These are phyloP conservation scores for Subacronicta megacephala DNA, from an alignment of 2,888 invertebrate species.

Conservation along the genomic window DNA sequence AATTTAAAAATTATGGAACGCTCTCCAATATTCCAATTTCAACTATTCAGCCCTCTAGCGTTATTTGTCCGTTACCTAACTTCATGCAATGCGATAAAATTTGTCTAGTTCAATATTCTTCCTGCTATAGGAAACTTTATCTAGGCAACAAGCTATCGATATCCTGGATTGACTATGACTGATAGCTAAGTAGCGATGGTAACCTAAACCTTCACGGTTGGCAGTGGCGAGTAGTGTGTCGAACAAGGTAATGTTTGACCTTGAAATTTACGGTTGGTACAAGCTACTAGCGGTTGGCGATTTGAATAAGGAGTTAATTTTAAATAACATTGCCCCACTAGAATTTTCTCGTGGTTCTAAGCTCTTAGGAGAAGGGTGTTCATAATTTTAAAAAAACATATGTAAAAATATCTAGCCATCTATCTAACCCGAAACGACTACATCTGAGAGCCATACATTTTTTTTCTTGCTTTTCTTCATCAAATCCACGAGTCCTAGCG, in stretches of 20 bases:
- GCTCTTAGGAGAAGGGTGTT: too few relatives aligned
- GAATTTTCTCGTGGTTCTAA: too few relatives aligned
- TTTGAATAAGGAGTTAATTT: neutral
- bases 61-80: too few relatives aligned
- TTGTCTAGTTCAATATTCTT: neutral
- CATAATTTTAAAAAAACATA: too few relatives aligned
- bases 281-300: slow-evolving; percentile 36
- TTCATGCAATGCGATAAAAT: too few relatives aligned
- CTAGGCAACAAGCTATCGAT: slow-evolving; percentile 6
- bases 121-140: slow-evolving; percentile 5
- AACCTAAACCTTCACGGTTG: slow-evolving; percentile 81
- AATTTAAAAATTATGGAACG: neutral
- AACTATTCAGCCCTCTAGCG: neutral
- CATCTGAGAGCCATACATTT: too few relatives aligned
- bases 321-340: too few relatives aligned
- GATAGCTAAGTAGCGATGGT: slow-evolving; percentile 37
- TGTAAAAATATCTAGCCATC: too few relatives aligned
- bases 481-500: too few relatives aligned
- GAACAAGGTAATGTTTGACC: slow-evolving; percentile 71
- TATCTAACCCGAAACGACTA: too few relatives aligned
- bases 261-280: slow-evolving; percentile 62
- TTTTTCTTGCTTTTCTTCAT: too few relatives aligned
- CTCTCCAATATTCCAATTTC: neutral
- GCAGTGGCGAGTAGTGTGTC: slow-evolving; percentile 67
- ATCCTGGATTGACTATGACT: neutral